Conservation (phyloP, 2,797 vertebrate species). For the Tokudaia tokunoshimensis region DNA sequence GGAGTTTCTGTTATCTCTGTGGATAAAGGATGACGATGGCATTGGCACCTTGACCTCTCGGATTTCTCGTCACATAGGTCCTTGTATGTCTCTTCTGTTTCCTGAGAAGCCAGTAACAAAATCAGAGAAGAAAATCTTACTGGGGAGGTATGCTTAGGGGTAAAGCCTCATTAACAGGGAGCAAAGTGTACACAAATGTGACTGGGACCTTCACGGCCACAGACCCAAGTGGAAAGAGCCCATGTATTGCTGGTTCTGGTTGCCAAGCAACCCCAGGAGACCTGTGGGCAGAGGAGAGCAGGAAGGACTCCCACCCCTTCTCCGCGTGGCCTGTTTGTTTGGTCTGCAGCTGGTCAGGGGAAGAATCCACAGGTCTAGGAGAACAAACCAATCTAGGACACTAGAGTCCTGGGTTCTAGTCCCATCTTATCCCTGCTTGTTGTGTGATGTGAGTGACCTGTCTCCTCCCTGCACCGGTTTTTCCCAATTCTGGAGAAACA, state of each 20-base stretch:
- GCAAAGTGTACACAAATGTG: slow-evolving; percentile 63
- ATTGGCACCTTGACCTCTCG: slow-evolving; percentile 1
- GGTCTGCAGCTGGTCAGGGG: slow-evolving; percentile 10
- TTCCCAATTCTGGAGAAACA: slow-evolving; percentile 18
- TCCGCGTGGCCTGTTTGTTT: neutral
- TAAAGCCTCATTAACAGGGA: slow-evolving; percentile 70
- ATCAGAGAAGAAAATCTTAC: slow-evolving; percentile 76
- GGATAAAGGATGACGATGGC: neutral
- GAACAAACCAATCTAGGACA: neutral
- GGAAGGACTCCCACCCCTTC: neutral
- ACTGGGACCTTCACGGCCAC: slow-evolving; percentile 77
- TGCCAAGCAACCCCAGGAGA: slow-evolving; percentile 86
- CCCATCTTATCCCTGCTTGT: neutral
- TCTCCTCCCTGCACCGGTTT: neutral
- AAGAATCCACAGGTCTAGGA: neutral
- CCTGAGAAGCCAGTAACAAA: slow-evolving; percentile 78
- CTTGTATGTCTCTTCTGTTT: slow-evolving; percentile 65
- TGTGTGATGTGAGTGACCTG: neutral
- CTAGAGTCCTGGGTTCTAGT: slow-evolving; percentile 11
- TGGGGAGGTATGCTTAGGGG: slow-evolving; percentile 48
- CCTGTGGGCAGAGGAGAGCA: slow-evolving; percentile 40
- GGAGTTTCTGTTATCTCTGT: slow-evolving; percentile 40
- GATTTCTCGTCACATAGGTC: neutral
- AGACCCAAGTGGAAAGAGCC: slow-evolving; percentile 67
- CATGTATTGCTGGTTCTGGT: slow-evolving; percentile 81